Base-by-base conservation (phyloP, 2,888 invertebrate species). In the Hoplodrina blanda region DNA sequence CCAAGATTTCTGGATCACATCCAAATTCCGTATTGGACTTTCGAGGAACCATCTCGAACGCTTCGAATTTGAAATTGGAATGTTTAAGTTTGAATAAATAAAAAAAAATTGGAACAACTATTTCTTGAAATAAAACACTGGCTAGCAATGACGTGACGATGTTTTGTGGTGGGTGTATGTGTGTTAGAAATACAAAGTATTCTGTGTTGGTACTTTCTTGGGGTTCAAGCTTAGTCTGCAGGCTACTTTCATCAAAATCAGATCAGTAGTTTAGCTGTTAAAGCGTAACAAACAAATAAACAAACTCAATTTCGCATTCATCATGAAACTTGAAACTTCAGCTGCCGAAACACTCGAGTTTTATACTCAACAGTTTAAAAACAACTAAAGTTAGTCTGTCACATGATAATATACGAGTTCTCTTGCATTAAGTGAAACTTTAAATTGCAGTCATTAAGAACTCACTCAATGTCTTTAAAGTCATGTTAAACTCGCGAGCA, bases 1-100 rank as follows among this genome's bases (percentile, higher is more conserved):
- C 63, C 41, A 53, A 52, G 41, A 8, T n/a, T 41, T 53, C 76
- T 86, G 86, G 86, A 85, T 70, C 67, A 50, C 65, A 69, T 86
- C 86, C 86, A 86, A 85, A 79, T 82, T 71, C 68, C 53, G 63
- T 77, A 81, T 85, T 82, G 77, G 69, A 86, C 77, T 80, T 81
- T 78, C 62, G 62, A 82, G 64, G 73, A 77, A 69, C 66, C 74
- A 80, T 82, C 61, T 79, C 68, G 67, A 79, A 71, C 49, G 76
- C 67, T 74, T 69, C 74, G 80, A 82, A 80, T 80, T 80, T 74
- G 54, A 84, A 86, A 86, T 84, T 83, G 82, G 73, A 84, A 83
- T 84, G 83, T 78, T 85, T 84, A 78, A 85, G 76, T 82, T 84
- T 71, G 54, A 81, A 74, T 33, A 63, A 68, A 85, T 77, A 77